Base-by-base conservation (phyloP, 2,797 vertebrate species). In the Epinephelus malabaricus region DNA sequence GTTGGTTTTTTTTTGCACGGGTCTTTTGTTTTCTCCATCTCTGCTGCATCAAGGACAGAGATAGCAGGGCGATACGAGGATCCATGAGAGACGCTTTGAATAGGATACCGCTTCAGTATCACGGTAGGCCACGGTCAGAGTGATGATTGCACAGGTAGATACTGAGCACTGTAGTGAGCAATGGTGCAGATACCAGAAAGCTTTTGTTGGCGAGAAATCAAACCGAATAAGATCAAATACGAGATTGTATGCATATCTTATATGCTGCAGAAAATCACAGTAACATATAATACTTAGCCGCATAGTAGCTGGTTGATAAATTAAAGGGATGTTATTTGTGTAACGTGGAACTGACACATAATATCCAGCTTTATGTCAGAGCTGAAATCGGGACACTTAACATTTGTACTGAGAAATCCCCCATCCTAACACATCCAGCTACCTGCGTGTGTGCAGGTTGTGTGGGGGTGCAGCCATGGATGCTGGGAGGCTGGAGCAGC, bases 401-500 rank as follows among this genome's bases (percentile, higher is more conserved):
- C 46, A 50, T 5, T 61, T 62, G 53, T 0, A 1, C 9, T 27
- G n/a, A 25, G 34, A 40, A 50, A 53, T 45, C 12, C 38, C 66
- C 38, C 5, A 11, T 68, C 63, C 45, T 47, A 17, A 73, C 10
- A 75, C 50, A 65, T 50, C 15, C 60, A 73, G 15, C 47, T 34
- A 10, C 11, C 46, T 30, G 18, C 68, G 9, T 81, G 51, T 81
- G 76, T 79, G 82, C 84, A 87, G 88, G 83, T 79, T 71, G 81
- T 84, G 78, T n/a, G 21, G 66, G 73, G 67, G 6, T 60, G 46
- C 76, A 60, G 95, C 94, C 87, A 99, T 99, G 98, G 97, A 98
- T 92, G 96, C 96, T 0, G 81, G 93, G 86, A 96, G 95, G 93
- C 95, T 99, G 92, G 96, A 97, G 95, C 97, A 96, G 93, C 97